These are phyloP conservation scores for Mesorhabditis belari DNA, from an alignment of 2,888 invertebrate species.

Conservation along the genomic window DNA sequence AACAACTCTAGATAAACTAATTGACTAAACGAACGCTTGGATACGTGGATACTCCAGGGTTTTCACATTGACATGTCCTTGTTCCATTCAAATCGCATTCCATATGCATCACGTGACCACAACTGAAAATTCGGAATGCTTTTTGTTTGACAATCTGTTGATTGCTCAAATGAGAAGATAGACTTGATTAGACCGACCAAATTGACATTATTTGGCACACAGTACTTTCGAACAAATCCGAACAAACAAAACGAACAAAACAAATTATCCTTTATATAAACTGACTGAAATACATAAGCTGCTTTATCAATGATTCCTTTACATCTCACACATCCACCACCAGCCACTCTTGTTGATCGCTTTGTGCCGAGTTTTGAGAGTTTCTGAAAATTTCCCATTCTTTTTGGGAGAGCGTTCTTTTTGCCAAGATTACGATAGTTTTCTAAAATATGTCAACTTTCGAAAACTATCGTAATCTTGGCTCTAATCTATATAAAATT, in stretches of 20 bases:
- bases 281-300: slow-evolving; percentile 17
- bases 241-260: background rate
- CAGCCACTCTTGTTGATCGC: slow-evolving; percentile 2
- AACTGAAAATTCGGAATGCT: slow-evolving; percentile 12
- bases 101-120: slow-evolving; percentile 27
- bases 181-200: too few relatives aligned
- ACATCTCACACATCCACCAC: slow-evolving; percentile 14
- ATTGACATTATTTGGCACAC: too few relatives aligned
- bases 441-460: too few relatives aligned
- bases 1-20: too few relatives aligned
- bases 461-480: too few relatives aligned
- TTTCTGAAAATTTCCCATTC: background rate
- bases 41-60: background rate
- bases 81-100: slow-evolving; percentile 21
- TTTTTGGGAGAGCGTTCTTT: too few relatives aligned
- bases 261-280: too few relatives aligned
- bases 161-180: too few relatives aligned
- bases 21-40: background rate
- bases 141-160: too few relatives aligned
- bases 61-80: slow-evolving; percentile 7
- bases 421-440: too few relatives aligned
- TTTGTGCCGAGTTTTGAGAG: background rate
- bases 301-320: slow-evolving; percentile 11
- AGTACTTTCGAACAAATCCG: too few relatives aligned
- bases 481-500: too few relatives aligned